Conservation (phyloP, 1,140 invertebrate species). For the Drosophila albomicans region DNA sequence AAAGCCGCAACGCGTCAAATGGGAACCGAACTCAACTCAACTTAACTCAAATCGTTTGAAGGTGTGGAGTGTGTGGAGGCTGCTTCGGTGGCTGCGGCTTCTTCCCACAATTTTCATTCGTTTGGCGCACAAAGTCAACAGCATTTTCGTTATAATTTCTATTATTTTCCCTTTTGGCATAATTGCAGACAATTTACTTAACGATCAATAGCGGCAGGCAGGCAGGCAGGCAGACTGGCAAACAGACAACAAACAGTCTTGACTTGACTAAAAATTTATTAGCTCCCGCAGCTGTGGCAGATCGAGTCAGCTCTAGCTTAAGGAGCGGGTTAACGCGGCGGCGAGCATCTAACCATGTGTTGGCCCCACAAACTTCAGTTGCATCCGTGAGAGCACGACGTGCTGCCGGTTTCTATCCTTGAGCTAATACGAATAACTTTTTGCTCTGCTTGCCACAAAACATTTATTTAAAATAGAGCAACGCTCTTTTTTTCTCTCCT, state of each 20-base stretch:
- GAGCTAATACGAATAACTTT: constrained; percentile 72
- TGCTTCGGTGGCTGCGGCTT: constrained; percentile 1
- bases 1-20: constrained; percentile 62
- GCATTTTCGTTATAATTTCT: constrained; percentile 82
- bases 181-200: constrained; percentile 84
- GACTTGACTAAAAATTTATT: constrained; percentile 70
- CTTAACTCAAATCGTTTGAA: not conserved
- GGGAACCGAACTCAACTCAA: constrained; percentile 36
- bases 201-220: constrained; percentile 80
- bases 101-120: constrained; percentile 67
- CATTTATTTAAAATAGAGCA: constrained; percentile 83
- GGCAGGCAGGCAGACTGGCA: constrained; percentile 57
- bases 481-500: constrained; percentile 21
- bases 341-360: constrained; percentile 55
- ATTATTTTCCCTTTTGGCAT: constrained; percentile 84
- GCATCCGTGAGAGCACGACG: constrained; percentile 76
- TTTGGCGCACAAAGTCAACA: constrained; percentile 69
- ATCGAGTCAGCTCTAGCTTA: constrained; percentile 18
- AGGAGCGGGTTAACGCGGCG: constrained; percentile 25
- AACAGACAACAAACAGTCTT: constrained; percentile 62
- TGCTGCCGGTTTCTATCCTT: constrained; percentile 69
- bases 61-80: constrained; percentile 1
- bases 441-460: constrained; percentile 67
- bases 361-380: constrained; percentile 45
- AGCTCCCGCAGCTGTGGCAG: constrained; percentile 73